Evolutionary conservation across 1,140 invertebrate species (phyloP), one percentile per base, ranked within the genome.

Genomic region (Mizuhopecten yessoensis): DNA sequence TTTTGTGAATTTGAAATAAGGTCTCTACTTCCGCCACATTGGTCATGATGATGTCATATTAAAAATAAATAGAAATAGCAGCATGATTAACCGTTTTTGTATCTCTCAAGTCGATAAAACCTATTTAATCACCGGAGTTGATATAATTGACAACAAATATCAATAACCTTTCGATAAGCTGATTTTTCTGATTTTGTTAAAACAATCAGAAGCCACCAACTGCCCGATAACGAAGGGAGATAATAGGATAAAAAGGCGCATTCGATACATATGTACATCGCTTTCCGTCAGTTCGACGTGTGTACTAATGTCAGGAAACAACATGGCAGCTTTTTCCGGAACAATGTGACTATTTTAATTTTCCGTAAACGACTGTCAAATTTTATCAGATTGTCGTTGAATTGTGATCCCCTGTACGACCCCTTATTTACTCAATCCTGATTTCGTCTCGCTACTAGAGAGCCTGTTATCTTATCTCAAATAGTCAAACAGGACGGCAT

Each of bases 381-480:
- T 75, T 75, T 75, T 75, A 75, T 75, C 57, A 75, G 57, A 75
- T 75, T 75, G 57, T 75, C 57, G 57, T 75, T 75, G 57, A 75
- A 75, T 75, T 29, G 57, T 75, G 57, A 75, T 75, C 57, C 57
- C 11, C n/a, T 75, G 57, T 29, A 75, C 57, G 57, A 75, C 20
- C 57, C 57, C 23, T 7, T 75, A n/a, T 75, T 75, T 75, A 75
- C 57, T 29, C 23, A 29, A 17, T 75, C 5, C 1, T 75, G 57
- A 29, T 75, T 75, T 75, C n/a, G n/a, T n/a, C n/a, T n/a, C n/a
- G n/a, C n/a, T n/a, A n/a, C 57, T n/a, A 75, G 57, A 75, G 57
- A n/a, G 11, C 5, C 23, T 17, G 57, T 75, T 75, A 75, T 75
- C 57, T 75, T 75, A 75, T 75, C 57, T n/a, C 0, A 5, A 11